These are phyloP conservation scores for Rousettus madagascariensis DNA, from an alignment of 2,797 vertebrate genomes.

Conservation along the genomic window DNA sequence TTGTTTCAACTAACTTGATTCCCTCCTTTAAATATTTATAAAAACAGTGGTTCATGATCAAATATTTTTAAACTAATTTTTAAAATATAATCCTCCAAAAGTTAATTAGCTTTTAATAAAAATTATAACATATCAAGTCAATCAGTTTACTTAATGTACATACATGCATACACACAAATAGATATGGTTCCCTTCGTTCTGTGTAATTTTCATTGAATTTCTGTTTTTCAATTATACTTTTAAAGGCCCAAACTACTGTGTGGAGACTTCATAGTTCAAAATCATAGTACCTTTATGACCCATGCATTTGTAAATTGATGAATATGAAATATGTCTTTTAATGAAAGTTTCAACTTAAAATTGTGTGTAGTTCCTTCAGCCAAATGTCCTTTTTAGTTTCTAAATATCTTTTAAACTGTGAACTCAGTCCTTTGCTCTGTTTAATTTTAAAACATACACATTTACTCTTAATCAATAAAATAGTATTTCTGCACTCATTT, in stretches of 20 bases:
- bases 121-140: neutral
- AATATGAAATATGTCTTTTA: neutral
- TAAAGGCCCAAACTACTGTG: neutral
- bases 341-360: neutral
- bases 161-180: neutral
- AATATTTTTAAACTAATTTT: neutral
- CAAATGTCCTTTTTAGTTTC: neutral
- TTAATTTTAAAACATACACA: neutral
- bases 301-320: neutral
- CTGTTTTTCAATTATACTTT: neutral
- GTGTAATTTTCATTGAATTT: neutral
- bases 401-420: neutral
- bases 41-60: neutral
- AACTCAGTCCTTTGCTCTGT: neutral
- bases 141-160: neutral
- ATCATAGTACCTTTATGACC: neutral
- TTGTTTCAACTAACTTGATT: neutral
- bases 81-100: neutral
- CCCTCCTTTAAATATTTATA: neutral
- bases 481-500: neutral
- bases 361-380: neutral
- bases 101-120: neutral
- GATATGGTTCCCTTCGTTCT: neutral
- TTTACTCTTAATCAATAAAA: conserved; percentile 28
- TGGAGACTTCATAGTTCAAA: neutral